phyloP scores from a whole-genome alignment of 1,140 invertebrate species.

The Acromyrmex echinatior region DNA sequence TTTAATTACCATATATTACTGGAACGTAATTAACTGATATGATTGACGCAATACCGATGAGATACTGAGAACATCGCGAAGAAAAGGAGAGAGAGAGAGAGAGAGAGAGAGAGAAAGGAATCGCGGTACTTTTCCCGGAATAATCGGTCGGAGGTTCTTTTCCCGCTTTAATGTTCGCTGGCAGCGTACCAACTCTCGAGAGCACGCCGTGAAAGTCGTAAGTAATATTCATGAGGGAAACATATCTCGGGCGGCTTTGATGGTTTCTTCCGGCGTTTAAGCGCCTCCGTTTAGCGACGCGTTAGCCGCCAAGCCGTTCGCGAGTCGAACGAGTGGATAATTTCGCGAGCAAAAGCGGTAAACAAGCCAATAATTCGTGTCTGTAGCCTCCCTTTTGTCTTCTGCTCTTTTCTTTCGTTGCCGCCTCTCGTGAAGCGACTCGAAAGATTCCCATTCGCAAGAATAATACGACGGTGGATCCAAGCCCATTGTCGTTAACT shows the following conservation, averaged over 20 bases:
- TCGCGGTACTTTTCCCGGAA: slow-evolving; percentile 42
- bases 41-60: background rate
- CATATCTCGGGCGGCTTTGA: slow-evolving; percentile 52
- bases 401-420: slow-evolving; percentile 22
- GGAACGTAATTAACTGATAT: background rate
- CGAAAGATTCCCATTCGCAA: slow-evolving; percentile 26
- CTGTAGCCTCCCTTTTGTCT: slow-evolving; percentile 50
- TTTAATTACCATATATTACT: background rate
- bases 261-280: slow-evolving; percentile 65
- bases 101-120: background rate
- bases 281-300: slow-evolving; percentile 50
- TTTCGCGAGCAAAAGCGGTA: slow-evolving; percentile 68
- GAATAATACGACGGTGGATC: slow-evolving; percentile 37
- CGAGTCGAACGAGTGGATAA: slow-evolving; percentile 66
- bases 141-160: slow-evolving; percentile 50
- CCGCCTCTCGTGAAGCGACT: background rate
- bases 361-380: slow-evolving; percentile 70
- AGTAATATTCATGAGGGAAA: slow-evolving; percentile 63
- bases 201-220: slow-evolving; percentile 53
- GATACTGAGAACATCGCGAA: background rate
- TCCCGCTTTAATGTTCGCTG: slow-evolving; percentile 39
- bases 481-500: too few species aligned
- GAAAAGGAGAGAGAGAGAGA: background rate
- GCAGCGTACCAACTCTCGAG: slow-evolving; percentile 51
- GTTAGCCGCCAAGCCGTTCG: slow-evolving; percentile 47